phyloP scores from a whole-genome alignment of 2,113 vertebrate genomes.

The Tachysurus fulvidraco region DNA sequence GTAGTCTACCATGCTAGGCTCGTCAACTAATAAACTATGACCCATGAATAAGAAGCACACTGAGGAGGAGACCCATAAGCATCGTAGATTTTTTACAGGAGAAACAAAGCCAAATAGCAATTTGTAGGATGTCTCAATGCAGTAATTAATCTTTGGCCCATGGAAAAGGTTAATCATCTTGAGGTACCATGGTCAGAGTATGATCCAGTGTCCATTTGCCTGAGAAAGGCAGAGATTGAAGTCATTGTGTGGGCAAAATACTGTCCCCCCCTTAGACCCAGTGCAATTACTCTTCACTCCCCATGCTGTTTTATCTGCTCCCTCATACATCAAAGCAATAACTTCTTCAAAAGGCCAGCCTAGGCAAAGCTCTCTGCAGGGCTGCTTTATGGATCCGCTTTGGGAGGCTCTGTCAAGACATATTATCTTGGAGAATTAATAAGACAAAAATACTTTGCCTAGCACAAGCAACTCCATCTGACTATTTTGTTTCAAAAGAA shows the following conservation, averaged over 20 bases:
- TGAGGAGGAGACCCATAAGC: background rate
- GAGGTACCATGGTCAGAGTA: constrained; percentile 21
- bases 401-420: constrained; percentile 57
- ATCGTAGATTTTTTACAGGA: constrained; percentile 22
- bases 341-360: constrained; percentile 59
- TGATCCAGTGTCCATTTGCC: constrained; percentile 57
- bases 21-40: constrained; percentile 38
- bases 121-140: constrained; percentile 39
- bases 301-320: constrained; percentile 58
- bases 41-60: constrained; percentile 21
- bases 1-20: constrained; percentile 27
- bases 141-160: constrained; percentile 51
- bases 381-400: constrained; percentile 57
- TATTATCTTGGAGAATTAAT: constrained; percentile 59
- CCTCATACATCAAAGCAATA: constrained; percentile 60
- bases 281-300: constrained; percentile 57
- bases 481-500: constrained; percentile 43
- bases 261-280: constrained; percentile 51
- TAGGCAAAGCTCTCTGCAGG: constrained; percentile 53
- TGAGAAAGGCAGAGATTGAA: constrained; percentile 50
- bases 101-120: constrained; percentile 39
- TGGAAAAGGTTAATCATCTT: constrained; percentile 40
- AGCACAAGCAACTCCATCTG: constrained; percentile 45
- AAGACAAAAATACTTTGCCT: constrained; percentile 56
- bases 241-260: constrained; percentile 59